Evolutionary conservation across 2,888 invertebrate species (phyloP), one percentile per base, ranked within the genome.

Genomic region (Endotricha flammealis): DNA sequence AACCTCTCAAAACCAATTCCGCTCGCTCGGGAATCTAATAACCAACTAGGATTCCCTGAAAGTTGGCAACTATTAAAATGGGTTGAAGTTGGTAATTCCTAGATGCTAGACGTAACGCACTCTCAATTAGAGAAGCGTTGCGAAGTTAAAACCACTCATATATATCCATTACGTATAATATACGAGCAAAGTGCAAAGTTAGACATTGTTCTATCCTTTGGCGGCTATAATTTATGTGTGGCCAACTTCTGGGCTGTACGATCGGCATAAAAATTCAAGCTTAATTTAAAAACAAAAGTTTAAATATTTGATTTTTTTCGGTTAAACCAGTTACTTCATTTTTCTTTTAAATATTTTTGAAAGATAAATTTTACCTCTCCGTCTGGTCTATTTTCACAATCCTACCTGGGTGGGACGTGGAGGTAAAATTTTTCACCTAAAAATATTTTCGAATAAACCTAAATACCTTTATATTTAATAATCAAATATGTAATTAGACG

Each of bases 171-270:
- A 73, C 60, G 72, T 75, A 75, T 79, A 79, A 85, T 78, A 85
- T 85, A 82, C 81, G 82, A 59, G 71, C 61, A 67, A 85, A 85
- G 85, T 83, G 85, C 67, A 78, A 82, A 85, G 85, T 85, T 86
- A 77, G 81, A 78, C 82, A 68, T 64, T 59, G 67, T 68, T 67
- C 54, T 71, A 79, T 82, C 83, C 82, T 83, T 85, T 79, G 71
- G 80, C 53, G 77, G 74, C 69, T 64, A 72, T 83, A 81, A 83
- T 78, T 85, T 82, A 83, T 81, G 69, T 73, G 78, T 53, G 71
- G 61, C 57, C 53, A 81, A 80, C 79, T 83, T 79, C 70, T 70
- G 60, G 58, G 54, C 42, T 33, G 73, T 76, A 20, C 20, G 2
- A n/a, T 52, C 46, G 23, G 65, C 71, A 73, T 12, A 48, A 43